Evolutionary conservation across 1,140 invertebrate species (phyloP).

Genomic region (Cataglyphis hispanica): DNA sequence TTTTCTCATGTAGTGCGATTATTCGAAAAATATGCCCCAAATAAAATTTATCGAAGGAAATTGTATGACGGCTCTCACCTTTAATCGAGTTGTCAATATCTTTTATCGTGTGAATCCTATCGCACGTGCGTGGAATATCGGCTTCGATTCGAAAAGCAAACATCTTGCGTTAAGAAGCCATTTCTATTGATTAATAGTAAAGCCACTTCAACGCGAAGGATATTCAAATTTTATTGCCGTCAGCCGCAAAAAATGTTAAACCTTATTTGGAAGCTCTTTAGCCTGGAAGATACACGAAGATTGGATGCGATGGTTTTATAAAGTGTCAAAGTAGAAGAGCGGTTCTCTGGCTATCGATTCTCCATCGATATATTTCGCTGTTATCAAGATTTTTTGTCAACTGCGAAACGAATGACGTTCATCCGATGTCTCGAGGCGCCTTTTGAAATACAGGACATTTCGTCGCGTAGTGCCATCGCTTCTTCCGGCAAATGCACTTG

Average conservation of each 20-base stretch:
- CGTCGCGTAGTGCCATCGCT: slow-evolving; percentile 10
- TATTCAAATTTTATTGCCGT: slow-evolving; percentile 4
- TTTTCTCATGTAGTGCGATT: neutral
- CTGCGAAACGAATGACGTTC: slow-evolving; percentile 61
- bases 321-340: neutral
- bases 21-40: neutral
- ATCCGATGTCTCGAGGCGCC: neutral
- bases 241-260: slow-evolving; percentile 14
- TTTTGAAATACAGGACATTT: neutral
- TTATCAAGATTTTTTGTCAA: slow-evolving; percentile 23
- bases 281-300: neutral
- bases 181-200: slow-evolving; percentile 31
- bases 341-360: no score
- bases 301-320: neutral
- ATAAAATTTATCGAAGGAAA: neutral
- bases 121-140: slow-evolving; percentile 19
- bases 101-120: slow-evolving; percentile 6
- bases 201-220: neutral
- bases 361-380: neutral
- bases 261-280: slow-evolving; percentile 15
- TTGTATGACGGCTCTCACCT: neutral
- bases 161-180: neutral
- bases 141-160: neutral
- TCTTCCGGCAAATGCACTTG: slow-evolving; percentile 68
- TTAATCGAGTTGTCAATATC: slow-evolving; percentile 18